Evolutionary conservation across 2,888 invertebrate genomes (phyloP).

Genomic region (Galeopsomyia nigrocyanea): DNA sequence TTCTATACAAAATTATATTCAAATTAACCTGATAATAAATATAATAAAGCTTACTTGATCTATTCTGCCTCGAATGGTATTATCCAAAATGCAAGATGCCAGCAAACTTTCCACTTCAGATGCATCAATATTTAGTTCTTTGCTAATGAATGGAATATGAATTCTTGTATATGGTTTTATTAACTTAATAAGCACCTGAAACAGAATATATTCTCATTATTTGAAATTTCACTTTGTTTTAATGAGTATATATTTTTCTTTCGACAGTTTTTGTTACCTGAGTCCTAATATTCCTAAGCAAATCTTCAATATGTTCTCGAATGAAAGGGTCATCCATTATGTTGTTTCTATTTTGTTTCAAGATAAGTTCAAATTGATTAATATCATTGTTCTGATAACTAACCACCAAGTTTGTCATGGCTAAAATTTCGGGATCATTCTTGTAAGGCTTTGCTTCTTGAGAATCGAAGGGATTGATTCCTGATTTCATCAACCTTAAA

Average conservation of each 20-base stretch:
- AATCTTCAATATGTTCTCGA: constrained; percentile 97
- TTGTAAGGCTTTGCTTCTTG: constrained; percentile 99
- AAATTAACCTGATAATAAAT: constrained; percentile 12
- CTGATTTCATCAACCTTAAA: constrained; percentile 96
- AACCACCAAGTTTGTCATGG: constrained; percentile 98
- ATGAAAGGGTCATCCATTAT: constrained; percentile 99
- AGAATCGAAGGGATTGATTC: constrained; percentile 99
- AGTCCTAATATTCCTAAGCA: constrained; percentile 94
- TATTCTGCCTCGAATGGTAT: constrained; percentile 88
- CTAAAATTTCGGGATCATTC: constrained; percentile 98
- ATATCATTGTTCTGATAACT: constrained; percentile 99
- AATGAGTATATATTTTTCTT: background rate
- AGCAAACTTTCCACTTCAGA: constrained; percentile 96
- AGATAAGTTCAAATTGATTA: constrained; percentile 96
- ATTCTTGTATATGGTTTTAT: constrained; percentile 99
- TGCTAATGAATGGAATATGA: constrained; percentile 97
- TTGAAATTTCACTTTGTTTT: background rate
- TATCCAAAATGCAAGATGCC: constrained; percentile 97
- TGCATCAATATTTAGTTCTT: constrained; percentile 92
- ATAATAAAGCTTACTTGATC: constrained; percentile 77
- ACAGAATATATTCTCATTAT: constrained; percentile 66
- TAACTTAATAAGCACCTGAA: constrained; percentile 93
- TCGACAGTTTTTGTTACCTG: constrained; percentile 53
- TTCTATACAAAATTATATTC: constrained; percentile 47
- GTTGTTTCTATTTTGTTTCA: constrained; percentile 92